Evolutionary conservation across 2,888 invertebrate species (phyloP), one percentile per base, ranked within the genome.

Genomic region (Prosopocoilus inquinatus): DNA sequence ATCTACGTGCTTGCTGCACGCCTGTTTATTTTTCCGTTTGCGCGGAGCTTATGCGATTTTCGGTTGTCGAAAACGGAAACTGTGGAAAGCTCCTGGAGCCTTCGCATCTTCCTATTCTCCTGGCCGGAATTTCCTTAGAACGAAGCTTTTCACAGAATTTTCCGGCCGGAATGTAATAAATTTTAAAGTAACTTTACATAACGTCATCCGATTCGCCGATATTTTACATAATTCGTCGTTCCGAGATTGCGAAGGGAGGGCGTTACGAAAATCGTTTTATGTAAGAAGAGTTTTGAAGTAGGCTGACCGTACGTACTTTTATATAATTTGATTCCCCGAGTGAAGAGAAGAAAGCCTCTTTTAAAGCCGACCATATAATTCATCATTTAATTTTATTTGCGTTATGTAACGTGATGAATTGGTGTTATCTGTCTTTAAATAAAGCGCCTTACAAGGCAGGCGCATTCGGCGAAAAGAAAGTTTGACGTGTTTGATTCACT

Each of bases 101-200:
- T 32, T 35, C 34, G 16, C 33, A n/a, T 16, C 15, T 39, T 55
- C 20, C 35, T 55, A 47, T 16, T 38, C 28, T 20, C 50, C 55
- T 50, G 50, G 32, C 50, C 33, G 20, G 9, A 35, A 46, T 55
- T 55, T 46, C 38, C 20, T 11, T 46, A 48, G 50, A 47, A 43
- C 47, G 55, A 47, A 46, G 50, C 50, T 55, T 55, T 55, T 38
- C 41, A 36, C 20, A 34, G 39, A 55, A 55, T 50, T 55, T 55
- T 55, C 50, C 41, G 12, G 20, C 5, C 3, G 5, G 20, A 28
- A 5, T 1, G 20, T 28, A 28, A 28, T 28, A 28, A 28, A 28
- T 28, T 28, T 28, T 28, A 28, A 28, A 28, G 5, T 28, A 28
- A 28, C 20, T 1, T 5, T 5, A 3, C 20, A 5, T 28, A 28